Conservation (phyloP, 2,888 invertebrate genomes). For the Laspeyria flexula region DNA sequence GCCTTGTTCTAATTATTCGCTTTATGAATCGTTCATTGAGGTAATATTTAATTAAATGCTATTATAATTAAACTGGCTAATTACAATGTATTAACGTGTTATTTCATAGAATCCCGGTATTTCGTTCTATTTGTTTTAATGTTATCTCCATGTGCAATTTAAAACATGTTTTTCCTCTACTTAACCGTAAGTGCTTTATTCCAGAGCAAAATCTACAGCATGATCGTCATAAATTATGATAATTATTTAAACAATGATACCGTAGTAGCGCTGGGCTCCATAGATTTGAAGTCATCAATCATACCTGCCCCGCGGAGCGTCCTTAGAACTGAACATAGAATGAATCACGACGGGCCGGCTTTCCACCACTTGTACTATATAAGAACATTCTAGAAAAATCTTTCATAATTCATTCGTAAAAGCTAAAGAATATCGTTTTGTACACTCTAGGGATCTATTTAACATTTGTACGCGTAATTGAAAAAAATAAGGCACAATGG, state of each 20-base stretch:
- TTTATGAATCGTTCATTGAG: no score
- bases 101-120: no score
- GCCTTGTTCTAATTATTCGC: no score
- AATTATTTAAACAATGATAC: slow-evolving; percentile 7
- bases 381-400: slow-evolving; percentile 44
- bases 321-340: slow-evolving; percentile 82
- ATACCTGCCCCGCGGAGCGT: slow-evolving; percentile 74
- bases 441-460: background rate
- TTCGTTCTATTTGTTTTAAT: no score
- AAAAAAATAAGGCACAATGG: background rate
- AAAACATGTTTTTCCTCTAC: no score
- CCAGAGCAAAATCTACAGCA: slow-evolving; percentile 45
- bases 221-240: slow-evolving; percentile 5
- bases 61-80: no score
- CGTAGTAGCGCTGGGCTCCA: slow-evolving; percentile 66
- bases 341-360: slow-evolving; percentile 79
- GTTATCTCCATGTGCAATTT: no score
- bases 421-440: background rate
- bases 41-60: no score
- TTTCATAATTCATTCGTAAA: background rate
- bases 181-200: slow-evolving; percentile 27
- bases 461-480: background rate
- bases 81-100: no score
- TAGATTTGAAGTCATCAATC: slow-evolving; percentile 86
- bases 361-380: slow-evolving; percentile 40